phyloP scores from a whole-genome alignment of 2,113 vertebrate species.

The Lates calcarifer region DNA sequence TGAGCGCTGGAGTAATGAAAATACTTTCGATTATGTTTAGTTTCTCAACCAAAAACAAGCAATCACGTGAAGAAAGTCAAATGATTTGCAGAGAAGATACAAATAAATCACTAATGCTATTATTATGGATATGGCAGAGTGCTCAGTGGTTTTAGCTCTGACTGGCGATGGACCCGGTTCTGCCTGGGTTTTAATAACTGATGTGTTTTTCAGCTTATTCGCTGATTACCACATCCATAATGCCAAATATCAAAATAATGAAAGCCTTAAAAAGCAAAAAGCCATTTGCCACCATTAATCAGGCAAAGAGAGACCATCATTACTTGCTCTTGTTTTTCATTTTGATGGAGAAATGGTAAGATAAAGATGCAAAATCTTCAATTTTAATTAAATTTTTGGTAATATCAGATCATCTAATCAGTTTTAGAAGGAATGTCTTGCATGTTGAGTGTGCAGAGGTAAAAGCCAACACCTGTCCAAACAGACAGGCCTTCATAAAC shows the following conservation, averaged over 20 bases:
- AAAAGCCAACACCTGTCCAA: not conserved
- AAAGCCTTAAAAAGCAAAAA: conserved; percentile 19
- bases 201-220: conserved; percentile 24
- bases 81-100: conserved; percentile 17
- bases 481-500: not conserved
- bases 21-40: conserved; percentile 55
- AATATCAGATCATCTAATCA: not conserved
- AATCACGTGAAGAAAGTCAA: conserved; percentile 28
- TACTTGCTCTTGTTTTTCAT: conserved; percentile 6
- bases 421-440: not conserved
- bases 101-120: conserved; percentile 40
- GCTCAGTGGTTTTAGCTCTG: conserved; percentile 27
- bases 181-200: conserved; percentile 39
- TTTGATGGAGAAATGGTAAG: not conserved
- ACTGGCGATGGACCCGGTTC: not conserved
- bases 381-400: not conserved
- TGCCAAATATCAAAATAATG: conserved; percentile 48
- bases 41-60: conserved; percentile 52
- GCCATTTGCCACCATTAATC: conserved; percentile 39
- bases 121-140: conserved; percentile 17
- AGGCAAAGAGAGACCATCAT: conserved; percentile 20
- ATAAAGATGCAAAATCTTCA: not conserved
- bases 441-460: not conserved
- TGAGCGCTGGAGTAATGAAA: conserved; percentile 54
- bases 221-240: conserved; percentile 44